These are phyloP conservation scores for Campoplex nolae DNA, from an alignment of 2,888 invertebrate genomes.

Conservation along the genomic window DNA sequence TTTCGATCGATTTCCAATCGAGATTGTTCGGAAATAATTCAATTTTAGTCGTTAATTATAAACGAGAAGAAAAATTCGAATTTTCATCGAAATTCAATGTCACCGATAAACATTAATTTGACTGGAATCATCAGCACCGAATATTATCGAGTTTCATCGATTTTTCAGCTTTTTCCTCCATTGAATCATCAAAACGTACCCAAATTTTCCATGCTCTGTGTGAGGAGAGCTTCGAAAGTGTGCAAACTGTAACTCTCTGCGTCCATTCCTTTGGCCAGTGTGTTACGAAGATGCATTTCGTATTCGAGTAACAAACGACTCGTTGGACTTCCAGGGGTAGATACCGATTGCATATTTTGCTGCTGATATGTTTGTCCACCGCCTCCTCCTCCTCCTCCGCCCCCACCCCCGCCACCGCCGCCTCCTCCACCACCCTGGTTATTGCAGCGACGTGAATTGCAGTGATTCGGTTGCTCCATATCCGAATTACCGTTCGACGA, in stretches of 20 bases:
- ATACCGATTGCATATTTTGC: constrained; percentile 74
- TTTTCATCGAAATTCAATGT: too few species aligned
- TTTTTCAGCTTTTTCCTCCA: background rate
- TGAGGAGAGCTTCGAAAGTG: constrained; percentile 96
- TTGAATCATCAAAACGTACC: constrained; percentile 85
- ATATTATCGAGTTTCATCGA: background rate
- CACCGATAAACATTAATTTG: too few species aligned
- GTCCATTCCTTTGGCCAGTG: constrained; percentile 97
- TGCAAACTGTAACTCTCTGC: constrained; percentile 97
- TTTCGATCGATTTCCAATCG: too few species aligned
- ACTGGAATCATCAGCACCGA: background rate
- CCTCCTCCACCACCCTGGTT: constrained; percentile 70
- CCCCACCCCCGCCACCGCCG: constrained; percentile 47
- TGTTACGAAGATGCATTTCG: constrained; percentile 97
- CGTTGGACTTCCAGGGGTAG: constrained; percentile 93
- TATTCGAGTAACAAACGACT: constrained; percentile 95
- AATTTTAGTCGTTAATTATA: too few species aligned
- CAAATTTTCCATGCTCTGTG: constrained; percentile 98
- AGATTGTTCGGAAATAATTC: too few species aligned
- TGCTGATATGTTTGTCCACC: constrained; percentile 67
- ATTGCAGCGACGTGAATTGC: constrained; percentile 84
- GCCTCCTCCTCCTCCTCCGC: constrained; percentile 50
- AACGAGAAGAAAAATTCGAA: too few species aligned
- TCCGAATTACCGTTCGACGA: constrained; percentile 97
- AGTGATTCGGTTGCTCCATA: constrained; percentile 90